Conservation (phyloP, 2,797 vertebrate species). For the Loris lydekkerianus region DNA sequence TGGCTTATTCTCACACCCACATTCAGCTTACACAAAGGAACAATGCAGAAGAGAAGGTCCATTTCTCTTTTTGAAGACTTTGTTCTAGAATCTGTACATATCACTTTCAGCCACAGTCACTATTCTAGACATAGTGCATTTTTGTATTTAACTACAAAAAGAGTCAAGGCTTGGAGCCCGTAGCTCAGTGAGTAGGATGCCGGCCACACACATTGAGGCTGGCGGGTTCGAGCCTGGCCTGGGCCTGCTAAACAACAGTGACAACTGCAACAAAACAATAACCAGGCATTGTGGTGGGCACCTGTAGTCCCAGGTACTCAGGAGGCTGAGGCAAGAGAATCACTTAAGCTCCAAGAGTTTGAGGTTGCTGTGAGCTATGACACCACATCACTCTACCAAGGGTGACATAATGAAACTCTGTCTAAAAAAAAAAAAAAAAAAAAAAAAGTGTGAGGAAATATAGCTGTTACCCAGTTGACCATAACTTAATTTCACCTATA, state of each 20-base stretch:
- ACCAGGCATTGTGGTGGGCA: too few species aligned
- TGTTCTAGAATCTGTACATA: neutral
- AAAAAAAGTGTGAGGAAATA: neutral
- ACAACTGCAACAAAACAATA: too few species aligned
- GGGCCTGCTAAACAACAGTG: too few species aligned
- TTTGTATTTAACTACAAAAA: neutral
- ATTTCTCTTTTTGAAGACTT: neutral
- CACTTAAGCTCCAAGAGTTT: too few species aligned
- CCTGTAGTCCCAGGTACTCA: too few species aligned
- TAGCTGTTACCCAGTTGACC: neutral
- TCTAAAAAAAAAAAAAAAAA: neutral
- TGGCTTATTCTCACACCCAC: neutral
- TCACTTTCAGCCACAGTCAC: neutral
- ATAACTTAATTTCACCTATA: slow-evolving; percentile 34
- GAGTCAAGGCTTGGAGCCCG: neutral
- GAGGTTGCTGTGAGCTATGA: too few species aligned
- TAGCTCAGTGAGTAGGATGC: too few species aligned
- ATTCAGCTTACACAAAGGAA: neutral
- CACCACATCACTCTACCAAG: too few species aligned
- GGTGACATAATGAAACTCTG: too few species aligned
- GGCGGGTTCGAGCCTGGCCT: too few species aligned
- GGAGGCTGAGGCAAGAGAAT: too few species aligned
- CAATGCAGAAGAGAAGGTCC: neutral
- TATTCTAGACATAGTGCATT: neutral
- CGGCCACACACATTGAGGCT: too few species aligned